Conservation (phyloP, 23 tunicate genomes). For the Halocynthia aurantium region DNA sequence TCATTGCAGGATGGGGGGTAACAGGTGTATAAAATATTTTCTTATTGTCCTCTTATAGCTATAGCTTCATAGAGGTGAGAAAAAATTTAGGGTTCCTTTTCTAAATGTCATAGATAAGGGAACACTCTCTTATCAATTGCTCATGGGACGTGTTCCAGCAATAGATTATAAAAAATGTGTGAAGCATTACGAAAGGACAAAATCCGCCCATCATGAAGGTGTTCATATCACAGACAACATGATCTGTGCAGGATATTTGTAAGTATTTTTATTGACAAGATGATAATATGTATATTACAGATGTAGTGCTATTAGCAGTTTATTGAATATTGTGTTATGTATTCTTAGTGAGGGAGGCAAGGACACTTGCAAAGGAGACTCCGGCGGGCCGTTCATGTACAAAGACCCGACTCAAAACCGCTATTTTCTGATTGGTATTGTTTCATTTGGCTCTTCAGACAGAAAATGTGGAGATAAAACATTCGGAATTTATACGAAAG, state of each 20-base stretch:
- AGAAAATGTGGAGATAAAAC: conserved; percentile 11
- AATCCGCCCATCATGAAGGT: not conserved
- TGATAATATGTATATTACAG: not conserved
- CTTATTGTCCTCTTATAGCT: not conserved
- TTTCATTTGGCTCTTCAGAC: conserved; percentile 51
- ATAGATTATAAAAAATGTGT: conserved; percentile 10
- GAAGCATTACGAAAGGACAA: conserved; percentile 1
- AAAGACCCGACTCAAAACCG: conserved; percentile 9
- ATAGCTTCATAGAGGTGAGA: not conserved
- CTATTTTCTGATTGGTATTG: conserved; percentile 61
- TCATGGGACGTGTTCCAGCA: conserved; percentile 24
- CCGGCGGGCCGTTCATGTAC: conserved; percentile 79
- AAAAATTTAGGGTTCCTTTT: not conserved
- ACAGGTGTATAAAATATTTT: conserved; percentile 12
- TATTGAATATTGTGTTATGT: not conserved
- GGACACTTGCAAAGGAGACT: conserved; percentile 84
- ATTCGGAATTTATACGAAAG: conserved; percentile 66
- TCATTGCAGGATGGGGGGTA: conserved; percentile 66
- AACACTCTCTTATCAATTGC: conserved; percentile 6
- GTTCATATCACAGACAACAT: conserved; percentile 23
- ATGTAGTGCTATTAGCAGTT: not conserved
- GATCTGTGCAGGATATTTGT: conserved; percentile 40
- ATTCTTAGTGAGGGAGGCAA: conserved; percentile 6
- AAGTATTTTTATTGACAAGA: conserved; percentile 7
- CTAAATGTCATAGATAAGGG: conserved; percentile 11